Evolutionary conservation across 53 echinoderm and acorn worm genomes (phyloP), one percentile per base, ranked within the genome.

Genomic region (Henricia sp.): DNA sequence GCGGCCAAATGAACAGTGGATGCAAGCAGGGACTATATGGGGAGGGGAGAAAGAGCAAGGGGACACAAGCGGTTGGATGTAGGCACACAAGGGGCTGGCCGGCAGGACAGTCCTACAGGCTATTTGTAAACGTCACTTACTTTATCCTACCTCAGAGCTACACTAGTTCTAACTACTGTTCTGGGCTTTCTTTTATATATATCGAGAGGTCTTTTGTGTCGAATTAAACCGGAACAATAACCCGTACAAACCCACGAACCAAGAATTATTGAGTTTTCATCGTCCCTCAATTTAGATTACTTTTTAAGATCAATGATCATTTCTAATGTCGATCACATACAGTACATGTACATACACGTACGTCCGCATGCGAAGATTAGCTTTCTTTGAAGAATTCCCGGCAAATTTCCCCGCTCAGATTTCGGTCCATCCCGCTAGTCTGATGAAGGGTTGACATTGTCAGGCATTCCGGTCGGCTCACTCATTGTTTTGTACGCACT

Each of bases 71-170:
- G 80, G 80, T 57, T 37, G 58, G 80, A 64, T 46, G 21, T 4
- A 46, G 55, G 73, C 52, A 37, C 36, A n/a, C n/a, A 54, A 51
- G 52, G 35, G 12, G 30, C 63, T 48, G 64, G 63, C 80, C 80
- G 29, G 46, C 43, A 64, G 46, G 73, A 36, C n/a, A 37, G 52
- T 73, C 80, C 63, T 24, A 63, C 33, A 63, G 80, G 63, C 40
- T 62, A 57, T 80, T 62, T 64, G 64, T 80, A 80, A 80, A 80
- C 80, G 80, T 50, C 80, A 80, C 44, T 80, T 44, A 80, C 57
- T 80, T 64, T 46, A 63, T 63, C 80, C 35, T 54, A 35, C 34
- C 80, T 80, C 80, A 0, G 50, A 80, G 80, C 39, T 35, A 60
- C 58, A 77, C 58, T 41, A 42, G 28, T 77, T 14, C 27, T 23